Percentiles rank a stretch among this genome's conserved stretches.
Evolutionary conservation across 2,888 invertebrate species (phyloP).

Genomic region (Acanthosoma haemorrhoidale): DNA sequence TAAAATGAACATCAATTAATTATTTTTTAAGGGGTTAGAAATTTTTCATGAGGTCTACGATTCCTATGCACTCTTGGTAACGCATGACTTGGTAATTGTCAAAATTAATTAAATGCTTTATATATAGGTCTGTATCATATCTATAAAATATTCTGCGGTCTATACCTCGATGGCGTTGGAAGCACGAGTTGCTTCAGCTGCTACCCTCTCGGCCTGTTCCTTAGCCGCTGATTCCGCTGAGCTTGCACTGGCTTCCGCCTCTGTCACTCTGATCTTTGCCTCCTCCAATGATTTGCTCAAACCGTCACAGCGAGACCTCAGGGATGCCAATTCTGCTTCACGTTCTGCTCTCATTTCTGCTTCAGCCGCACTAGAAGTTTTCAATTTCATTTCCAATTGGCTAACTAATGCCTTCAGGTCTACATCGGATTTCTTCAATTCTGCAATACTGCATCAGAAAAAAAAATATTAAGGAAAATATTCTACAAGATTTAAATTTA

Average conservation of each 20-base stretch:
- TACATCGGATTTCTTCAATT: conserved; percentile 35
- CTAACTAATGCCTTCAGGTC: conserved; percentile 36
- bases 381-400: conserved; percentile 38
- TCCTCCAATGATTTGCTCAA: conserved; percentile 29
- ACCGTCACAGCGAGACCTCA: conserved; percentile 31
- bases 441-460: conserved; percentile 30
- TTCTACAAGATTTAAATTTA: too few relatives aligned
- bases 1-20: too few relatives aligned
- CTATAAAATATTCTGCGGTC: too few relatives aligned
- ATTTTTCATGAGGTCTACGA: too few relatives aligned
- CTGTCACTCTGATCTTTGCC: conserved; percentile 24
- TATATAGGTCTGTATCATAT: too few relatives aligned
- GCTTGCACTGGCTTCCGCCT: conserved; percentile 21
- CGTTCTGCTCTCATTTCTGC: conserved; percentile 35
- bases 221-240: background rate
- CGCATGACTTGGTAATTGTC: too few relatives aligned
- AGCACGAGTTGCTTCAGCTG: conserved; percentile 9
- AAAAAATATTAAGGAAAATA: background rate
- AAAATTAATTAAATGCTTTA: too few relatives aligned
- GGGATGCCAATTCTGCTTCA: conserved; percentile 34
- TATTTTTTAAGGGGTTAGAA: too few relatives aligned
- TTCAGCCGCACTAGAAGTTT: conserved; percentile 36
- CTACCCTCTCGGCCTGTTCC: conserved; percentile 20
- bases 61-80: too few relatives aligned
- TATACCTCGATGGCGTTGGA: conserved; percentile 16